Base-by-base conservation (phyloP, 2,113 vertebrate species). In the Abramis brama region DNA sequence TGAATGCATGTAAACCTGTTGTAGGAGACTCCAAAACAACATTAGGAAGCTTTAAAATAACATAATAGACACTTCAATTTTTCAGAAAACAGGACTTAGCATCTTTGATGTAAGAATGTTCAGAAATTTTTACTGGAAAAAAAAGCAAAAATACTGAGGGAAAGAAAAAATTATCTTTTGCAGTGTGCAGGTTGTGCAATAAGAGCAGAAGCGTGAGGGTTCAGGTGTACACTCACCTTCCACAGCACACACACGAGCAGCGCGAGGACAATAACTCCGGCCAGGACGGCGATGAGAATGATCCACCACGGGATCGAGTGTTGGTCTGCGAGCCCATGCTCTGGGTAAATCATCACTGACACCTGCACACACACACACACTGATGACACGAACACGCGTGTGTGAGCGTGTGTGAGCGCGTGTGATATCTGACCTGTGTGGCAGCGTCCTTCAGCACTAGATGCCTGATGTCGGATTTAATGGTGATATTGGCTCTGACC, bases 251-350 rank as follows among this genome's bases (percentile, higher is more conserved):
- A 94, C 81, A 98, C 95, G 4, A 98, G 89, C 36, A 98, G 91
- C 0, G 96, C 95, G 45, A 98, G 90, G 25, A 98, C 93, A 23
- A 97, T 90, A 83, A 97, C 90, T 25, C 97, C 97, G 0, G 96
- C 96, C 88, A 98, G 91, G 1, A 96, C 85, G 0, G 97, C 96
- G 62, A 98, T 94, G 43, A 97, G 94, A 87, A 99, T 96, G 87
- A 97, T 96, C 97, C 97, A 97, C 97, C 97, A 98, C 5, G 96
- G 96, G 70, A 97, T 94, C 3, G 88, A 93, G 47, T 94, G 94
- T 15, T 95, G 94, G 76, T 94, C 94, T n/a, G 92, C 92, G 0
- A 93, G 93, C 13, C 92, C 89, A 0, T 94, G 95, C 89, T 98
- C 97, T 71, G 97, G 94, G 89, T 98, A 97, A 27, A 99, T 94